phyloP scores from a whole-genome alignment of 2,113 vertebrate species.

The Cyanistes caeruleus region DNA sequence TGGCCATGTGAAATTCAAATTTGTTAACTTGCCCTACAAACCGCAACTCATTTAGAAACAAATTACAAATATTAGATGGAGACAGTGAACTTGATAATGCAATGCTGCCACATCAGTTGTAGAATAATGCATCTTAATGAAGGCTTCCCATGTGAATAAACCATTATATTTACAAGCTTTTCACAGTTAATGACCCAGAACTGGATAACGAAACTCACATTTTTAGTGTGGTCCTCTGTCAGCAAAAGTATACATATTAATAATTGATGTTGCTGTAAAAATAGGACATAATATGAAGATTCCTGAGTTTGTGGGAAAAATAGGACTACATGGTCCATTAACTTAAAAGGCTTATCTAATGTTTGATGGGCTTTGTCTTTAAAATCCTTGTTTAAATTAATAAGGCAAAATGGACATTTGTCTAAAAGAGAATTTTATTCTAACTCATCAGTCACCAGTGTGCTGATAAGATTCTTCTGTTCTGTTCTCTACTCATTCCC shows the following conservation, averaged over 20 bases:
- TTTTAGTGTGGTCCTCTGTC: constrained; percentile 76
- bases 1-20: constrained; percentile 68
- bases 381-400: constrained; percentile 75
- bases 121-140: constrained; percentile 82
- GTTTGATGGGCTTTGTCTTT: constrained; percentile 78
- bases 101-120: constrained; percentile 64
- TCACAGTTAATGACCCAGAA: constrained; percentile 81
- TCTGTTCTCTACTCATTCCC: not conserved
- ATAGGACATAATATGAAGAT: constrained; percentile 54
- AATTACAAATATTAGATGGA: constrained; percentile 76
- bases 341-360: constrained; percentile 80
- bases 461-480: not conserved
- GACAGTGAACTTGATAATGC: constrained; percentile 60
- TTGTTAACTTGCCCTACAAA: constrained; percentile 66
- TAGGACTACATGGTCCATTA: constrained; percentile 74
- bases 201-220: constrained; percentile 76
- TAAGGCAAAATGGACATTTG: constrained; percentile 74
- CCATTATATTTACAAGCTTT: constrained; percentile 81
- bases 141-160: constrained; percentile 80
- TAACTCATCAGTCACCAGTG: constrained; percentile 47
- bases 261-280: constrained; percentile 77
- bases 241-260: constrained; percentile 82
- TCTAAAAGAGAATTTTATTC: constrained; percentile 59
- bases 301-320: constrained; percentile 66
- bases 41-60: constrained; percentile 78